Base-by-base conservation (phyloP, 2,888 invertebrate species). In the Aethes cnicana region DNA sequence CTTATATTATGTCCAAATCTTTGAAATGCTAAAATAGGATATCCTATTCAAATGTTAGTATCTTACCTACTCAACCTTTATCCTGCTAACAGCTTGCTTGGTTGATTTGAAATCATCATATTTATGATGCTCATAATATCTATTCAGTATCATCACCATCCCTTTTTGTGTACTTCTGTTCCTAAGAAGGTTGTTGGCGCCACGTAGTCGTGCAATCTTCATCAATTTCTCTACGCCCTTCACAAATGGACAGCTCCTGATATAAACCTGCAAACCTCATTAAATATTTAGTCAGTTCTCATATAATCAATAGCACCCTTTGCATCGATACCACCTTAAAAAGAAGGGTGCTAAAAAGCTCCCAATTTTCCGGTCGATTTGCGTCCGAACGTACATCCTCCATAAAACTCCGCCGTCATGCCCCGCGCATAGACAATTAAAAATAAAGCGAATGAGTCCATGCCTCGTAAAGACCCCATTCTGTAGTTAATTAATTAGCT, bases 281-380 rank as follows among this genome's bases (percentile, higher is more conserved):
- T 46, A 46, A 26, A 12, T 20, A n/a, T 42, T 42, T 33, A 26
- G n/a, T 26, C 18, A 23, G 12, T 21, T 12, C 18, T 7, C 23
- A 9, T n/a, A 21, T 18, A 20, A 46, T 11, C 56, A 47, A 56
- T 55, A 53, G 43, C 55, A 57, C 53, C 57, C 60, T 58, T 59
- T 61, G 59, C 58, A 57, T 62, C 59, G 58, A 46, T 62, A 61
- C 63, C 68, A 39, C 36, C 46, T 69, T 62, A 62, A 65, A 64
- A 62, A 61, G 56, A 69, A 68, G 70, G 69, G 75, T 71, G 64
- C 67, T 67, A 72, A 74, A 72, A 74, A 69, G 69, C 76, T 77
- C 70, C 76, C 84, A 88, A 89, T 89, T 88, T 88, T 84, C 81
- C 83, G 81, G 70, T 87, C 85, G 87, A 88, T 88, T 89, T 87